A percentile compares a stretch with the other conserved stretches of the same genome.
Evolutionary conservation across 2,113 vertebrate species (phyloP).

Genomic region (Ptyas mucosa): DNA sequence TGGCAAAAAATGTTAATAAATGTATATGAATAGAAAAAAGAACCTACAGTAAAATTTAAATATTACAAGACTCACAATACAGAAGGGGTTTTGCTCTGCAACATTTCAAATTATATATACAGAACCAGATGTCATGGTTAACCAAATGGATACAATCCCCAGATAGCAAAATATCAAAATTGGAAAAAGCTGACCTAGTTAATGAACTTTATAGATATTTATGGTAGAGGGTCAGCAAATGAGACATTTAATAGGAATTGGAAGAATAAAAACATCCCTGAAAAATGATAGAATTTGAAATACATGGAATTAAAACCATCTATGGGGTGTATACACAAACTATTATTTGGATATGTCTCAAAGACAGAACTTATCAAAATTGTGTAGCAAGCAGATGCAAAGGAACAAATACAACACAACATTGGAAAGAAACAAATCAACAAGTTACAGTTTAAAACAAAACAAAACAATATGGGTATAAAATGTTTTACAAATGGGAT

Average conservation of each 20-base stretch:
- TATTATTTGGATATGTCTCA: neutral
- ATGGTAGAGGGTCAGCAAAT: neutral
- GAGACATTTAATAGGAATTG: neutral
- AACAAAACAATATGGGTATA: neutral
- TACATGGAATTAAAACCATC: neutral
- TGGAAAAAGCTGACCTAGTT: neutral
- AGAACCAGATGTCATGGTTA: neutral
- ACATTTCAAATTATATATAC: neutral
- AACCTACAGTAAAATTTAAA: neutral
- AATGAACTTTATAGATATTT: neutral
- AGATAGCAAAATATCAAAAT: neutral
- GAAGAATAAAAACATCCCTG: neutral
- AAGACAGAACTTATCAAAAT: neutral
- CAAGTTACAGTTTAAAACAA: neutral
- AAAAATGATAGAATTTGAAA: neutral
- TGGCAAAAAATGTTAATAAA: neutral
- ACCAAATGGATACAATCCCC: neutral
- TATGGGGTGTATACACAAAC: neutral
- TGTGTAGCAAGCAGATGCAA: neutral
- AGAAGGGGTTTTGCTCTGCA: neutral
- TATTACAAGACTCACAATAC: neutral
- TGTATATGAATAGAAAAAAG: neutral
- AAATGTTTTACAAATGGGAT: neutral
- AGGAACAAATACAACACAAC: neutral
- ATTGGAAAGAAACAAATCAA: neutral